Evolutionary conservation across 2,888 invertebrate genomes (phyloP).

Genomic region (Volucella inanis): DNA sequence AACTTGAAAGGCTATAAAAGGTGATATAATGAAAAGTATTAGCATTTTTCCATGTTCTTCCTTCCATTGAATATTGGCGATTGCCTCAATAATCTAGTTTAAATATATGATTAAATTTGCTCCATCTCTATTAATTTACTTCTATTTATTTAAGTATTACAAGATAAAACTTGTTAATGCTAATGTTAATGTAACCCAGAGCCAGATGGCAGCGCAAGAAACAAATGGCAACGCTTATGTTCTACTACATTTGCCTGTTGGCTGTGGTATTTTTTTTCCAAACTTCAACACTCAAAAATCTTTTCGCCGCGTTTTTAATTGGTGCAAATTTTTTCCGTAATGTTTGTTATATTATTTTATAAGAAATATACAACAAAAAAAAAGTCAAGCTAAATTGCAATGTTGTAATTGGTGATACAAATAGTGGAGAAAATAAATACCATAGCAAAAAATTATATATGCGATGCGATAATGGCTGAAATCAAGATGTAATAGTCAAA

Average conservation of each 20-base stretch:
- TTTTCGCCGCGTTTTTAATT: conserved; percentile 66
- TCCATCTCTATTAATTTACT: no score
- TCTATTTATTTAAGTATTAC: no score
- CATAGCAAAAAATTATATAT: neutral
- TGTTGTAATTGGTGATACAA: neutral
- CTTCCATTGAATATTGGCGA: no score
- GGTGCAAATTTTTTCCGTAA: conserved; percentile 56
- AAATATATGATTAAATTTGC: no score
- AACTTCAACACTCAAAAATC: conserved; percentile 51
- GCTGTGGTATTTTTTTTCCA: conserved; percentile 49
- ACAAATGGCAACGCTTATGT: conserved; percentile 8
- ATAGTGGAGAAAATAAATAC: neutral
- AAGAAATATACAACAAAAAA: neutral
- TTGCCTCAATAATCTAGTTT: no score
- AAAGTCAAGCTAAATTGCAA: neutral
- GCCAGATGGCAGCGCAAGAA: conserved; percentile 13
- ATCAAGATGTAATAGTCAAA: neutral
- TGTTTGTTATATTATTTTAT: conserved; percentile 53
- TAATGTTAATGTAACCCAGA: no score
- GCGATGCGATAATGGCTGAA: conserved; percentile 47
- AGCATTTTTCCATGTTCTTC: no score
- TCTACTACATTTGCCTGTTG: conserved; percentile 56
- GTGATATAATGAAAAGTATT: no score
- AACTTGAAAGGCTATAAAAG: no score
- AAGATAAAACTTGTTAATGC: no score